phyloP scores from a whole-genome alignment of 2,797 vertebrate genomes.

The Octomys mimax region DNA sequence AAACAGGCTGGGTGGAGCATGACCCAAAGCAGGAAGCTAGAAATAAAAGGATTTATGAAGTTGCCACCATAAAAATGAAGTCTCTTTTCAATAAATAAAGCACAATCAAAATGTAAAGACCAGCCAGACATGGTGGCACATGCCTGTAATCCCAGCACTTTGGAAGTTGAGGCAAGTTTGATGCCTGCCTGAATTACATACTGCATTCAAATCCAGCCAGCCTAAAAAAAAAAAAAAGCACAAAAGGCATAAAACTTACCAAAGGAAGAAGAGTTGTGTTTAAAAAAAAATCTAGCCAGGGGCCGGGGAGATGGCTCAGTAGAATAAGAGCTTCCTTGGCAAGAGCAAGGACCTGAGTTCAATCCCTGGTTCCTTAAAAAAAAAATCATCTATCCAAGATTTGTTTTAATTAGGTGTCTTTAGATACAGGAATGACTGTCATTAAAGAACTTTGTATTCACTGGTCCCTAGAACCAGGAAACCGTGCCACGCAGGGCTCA shows the following conservation, averaged over 20 bases:
- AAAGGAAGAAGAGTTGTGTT: neutral
- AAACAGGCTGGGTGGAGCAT: neutral
- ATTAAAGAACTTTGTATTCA: neutral
- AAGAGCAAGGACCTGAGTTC: no score
- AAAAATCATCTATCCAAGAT: neutral
- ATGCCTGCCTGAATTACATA: neutral
- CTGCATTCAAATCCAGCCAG: neutral
- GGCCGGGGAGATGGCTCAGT: no score
- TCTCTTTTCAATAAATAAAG: constrained; percentile 9
- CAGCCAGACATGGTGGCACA: neutral
- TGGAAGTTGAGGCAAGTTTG: neutral
- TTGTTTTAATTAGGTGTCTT: neutral
- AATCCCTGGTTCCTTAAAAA: no score
- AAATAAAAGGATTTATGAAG: neutral
- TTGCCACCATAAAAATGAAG: neutral
- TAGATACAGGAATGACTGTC: neutral
- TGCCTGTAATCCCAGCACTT: neutral
- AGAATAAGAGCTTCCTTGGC: no score
- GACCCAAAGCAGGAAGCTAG: neutral
- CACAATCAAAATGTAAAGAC: neutral
- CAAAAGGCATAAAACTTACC: constrained; percentile 1
- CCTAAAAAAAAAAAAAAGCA: neutral
- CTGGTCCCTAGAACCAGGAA: neutral
- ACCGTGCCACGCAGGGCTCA: no score
- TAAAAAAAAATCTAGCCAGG: no score